Base-by-base conservation (phyloP, 2,888 invertebrate species). In the Priocnemis perturbator region DNA sequence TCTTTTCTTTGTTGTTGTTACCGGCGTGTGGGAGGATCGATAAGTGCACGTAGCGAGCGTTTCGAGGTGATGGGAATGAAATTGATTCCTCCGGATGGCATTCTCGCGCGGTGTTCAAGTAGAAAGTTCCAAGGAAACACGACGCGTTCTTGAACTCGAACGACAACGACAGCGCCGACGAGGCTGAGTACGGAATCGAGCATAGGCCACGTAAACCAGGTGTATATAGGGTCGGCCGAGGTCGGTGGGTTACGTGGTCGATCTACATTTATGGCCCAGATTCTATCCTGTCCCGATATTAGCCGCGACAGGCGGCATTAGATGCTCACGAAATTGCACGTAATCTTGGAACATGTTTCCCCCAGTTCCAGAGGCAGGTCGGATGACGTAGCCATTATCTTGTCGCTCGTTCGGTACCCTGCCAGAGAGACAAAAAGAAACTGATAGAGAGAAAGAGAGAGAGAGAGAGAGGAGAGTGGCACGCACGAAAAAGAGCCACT, bases 171-270 rank as follows among this genome's bases (percentile, higher is more conserved):
- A 76, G 74, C 74, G 71, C 64, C 14, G 48, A 19, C 30, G 48
- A 57, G 53, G 62, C 56, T 65, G 60, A 55, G 64, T 67, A 60
- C 44, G 59, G 26, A 58, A 48, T 52, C 15, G 48, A 21, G 37
- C 57, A 55, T 60, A 55, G 59, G 64, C 70, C 76, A 74, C 69
- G 74, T 74, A 74, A 76, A 61, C 58, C 59, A 21, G n/a, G 47
- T 37, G 37, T 19, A 64, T 62, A 50, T 50, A 45, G 64, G 57
- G 45, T 45, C 23, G 52, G 58, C 50, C 44, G 23, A 57, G 61
- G 20, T 52, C 37, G 19, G 55, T 61, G 55, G 62, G 48, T 67
- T 60, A 69, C 61, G 58, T 61, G 69, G 70, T 69, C 61, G 69
- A 61, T 69, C 61, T 58, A 59, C 60, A 48, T 63, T 63, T 59